Evolutionary conservation across 2,888 invertebrate species (phyloP), one percentile per base, ranked within the genome.

Genomic region (Pyrrhosoma nymphula): DNA sequence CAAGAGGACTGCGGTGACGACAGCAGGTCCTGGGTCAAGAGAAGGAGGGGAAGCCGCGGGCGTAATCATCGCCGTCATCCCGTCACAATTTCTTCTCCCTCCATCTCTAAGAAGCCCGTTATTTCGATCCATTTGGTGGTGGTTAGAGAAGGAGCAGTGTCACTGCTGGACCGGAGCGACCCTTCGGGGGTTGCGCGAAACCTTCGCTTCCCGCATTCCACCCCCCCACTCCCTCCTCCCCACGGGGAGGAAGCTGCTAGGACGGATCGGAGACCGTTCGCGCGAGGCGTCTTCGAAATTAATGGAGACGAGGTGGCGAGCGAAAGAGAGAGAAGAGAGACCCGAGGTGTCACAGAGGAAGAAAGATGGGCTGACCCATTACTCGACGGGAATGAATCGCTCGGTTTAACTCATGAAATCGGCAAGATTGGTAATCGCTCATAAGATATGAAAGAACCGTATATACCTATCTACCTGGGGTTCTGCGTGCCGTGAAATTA

Each of bases 291-390:
- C 82, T 82, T 82, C 35, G 35, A 35, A 82, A 82, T 82, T 82
- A 35, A 82, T 82, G 82, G 30, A 35, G 82, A 26, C 82, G 82
- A 35, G 82, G 69, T 8, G n/a, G 69, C 23, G 12, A n/a, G 69
- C 26, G n/a, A 69, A 12, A 69, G 69, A n/a, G 69, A 26, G n/a
- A 26, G 12, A 26, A 60, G 60, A 69, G n/a, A 69, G 26, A 12
- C 10, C 69, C n/a, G 4, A n/a, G 30, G 82, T 82, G 82, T 82
- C 82, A 82, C 82, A 82, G n/a, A 82, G 26, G 82, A 82, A 82
- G 82, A 82, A 82, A 35, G 82, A 82, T 82, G 82, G 82, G 82
- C 30, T 82, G 82, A 82, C 82, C 82, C 82, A 82, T 82, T 82
- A 82, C 82, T 35, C 82, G 69, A 69, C 69, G 69, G 69, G n/a